phyloP scores from a whole-genome alignment of 2,888 invertebrate species.

The Gymnosoma rotundatum region DNA sequence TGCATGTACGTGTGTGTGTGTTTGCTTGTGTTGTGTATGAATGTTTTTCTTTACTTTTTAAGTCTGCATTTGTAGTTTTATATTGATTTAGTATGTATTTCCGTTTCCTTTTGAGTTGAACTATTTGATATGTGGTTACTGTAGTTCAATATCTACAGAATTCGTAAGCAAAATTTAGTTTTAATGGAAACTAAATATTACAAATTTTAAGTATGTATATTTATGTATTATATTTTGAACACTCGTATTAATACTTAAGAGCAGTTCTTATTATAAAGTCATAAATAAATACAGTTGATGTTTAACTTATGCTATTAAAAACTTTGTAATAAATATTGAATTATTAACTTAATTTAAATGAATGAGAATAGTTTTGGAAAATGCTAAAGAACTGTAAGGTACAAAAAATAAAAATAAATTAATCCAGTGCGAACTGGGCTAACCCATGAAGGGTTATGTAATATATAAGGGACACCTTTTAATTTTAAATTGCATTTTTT shows the following conservation, averaged over 20 bases:
- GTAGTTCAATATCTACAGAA: neutral
- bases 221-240: slow-evolving; percentile 21
- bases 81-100: slow-evolving; percentile 69
- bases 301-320: slow-evolving; percentile 42
- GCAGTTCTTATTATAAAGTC: neutral
- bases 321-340: slow-evolving; percentile 41
- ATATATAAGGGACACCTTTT: no score
- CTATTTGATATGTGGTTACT: slow-evolving; percentile 62
- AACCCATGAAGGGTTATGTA: no score
- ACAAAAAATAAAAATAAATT: no score
- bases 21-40: neutral
- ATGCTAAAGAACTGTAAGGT: no score
- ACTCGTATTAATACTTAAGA: slow-evolving; percentile 26
- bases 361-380: no score
- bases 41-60: neutral
- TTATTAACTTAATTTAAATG: no score
- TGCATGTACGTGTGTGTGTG: neutral
- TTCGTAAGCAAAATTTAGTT: slow-evolving; percentile 34
- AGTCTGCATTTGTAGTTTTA: slow-evolving; percentile 30
- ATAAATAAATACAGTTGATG: neutral
- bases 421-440: no score
- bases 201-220: slow-evolving; percentile 1
- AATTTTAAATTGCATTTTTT: no score
- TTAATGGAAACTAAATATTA: slow-evolving; percentile 17
- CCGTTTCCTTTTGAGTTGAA: slow-evolving; percentile 63